Evolutionary conservation across 2,888 invertebrate species (phyloP), one percentile per base, ranked within the genome.

Genomic region (Callosobruchus maculatus): DNA sequence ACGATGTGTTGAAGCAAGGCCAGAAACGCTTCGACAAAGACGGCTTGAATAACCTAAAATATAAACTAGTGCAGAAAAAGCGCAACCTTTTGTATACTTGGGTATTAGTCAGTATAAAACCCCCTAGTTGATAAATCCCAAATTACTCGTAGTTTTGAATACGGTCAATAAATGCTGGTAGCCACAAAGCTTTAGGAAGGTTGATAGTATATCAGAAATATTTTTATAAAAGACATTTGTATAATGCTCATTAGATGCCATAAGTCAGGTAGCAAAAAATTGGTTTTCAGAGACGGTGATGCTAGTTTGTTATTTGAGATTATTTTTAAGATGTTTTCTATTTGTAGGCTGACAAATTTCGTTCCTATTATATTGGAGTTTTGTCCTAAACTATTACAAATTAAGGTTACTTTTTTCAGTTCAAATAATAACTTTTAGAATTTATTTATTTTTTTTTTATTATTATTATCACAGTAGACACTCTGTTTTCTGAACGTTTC

Each of bases 1-100:
- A 94, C 83, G 95, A 97, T 85, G 91, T 95, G 79, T 89, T 98
- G 72, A 94, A 94, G 77, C 93, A 93, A 80, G 97, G 97, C 20
- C 93, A 93, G 79, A 94, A 94, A 84, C 91, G 94, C 81, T 96
- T 93, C 87, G 91, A 92, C 78, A 93, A 92, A 78, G 97, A 98
- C 84, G 98, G 98, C 7, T 89, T 97, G 72, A 95, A 93, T 83
- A 96, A 93, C 81, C 91, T 97, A 71, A 91, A 93, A 80, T 97
- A 97, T 88, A 91, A 92, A 81, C 84, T 94, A 73, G 88, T 92
- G 74, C 90, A 92, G 79, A 89, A 92, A 71, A 90, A 91, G 78
- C 90, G 92, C 76, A 91, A 91, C 78, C 92, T 93, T 80, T 88
- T 96, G 5, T 96, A 94, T 89, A 96, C 96, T 18, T 95, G 95